phyloP scores from a whole-genome alignment of 2,797 vertebrate genomes.

The Alauda arvensis region DNA sequence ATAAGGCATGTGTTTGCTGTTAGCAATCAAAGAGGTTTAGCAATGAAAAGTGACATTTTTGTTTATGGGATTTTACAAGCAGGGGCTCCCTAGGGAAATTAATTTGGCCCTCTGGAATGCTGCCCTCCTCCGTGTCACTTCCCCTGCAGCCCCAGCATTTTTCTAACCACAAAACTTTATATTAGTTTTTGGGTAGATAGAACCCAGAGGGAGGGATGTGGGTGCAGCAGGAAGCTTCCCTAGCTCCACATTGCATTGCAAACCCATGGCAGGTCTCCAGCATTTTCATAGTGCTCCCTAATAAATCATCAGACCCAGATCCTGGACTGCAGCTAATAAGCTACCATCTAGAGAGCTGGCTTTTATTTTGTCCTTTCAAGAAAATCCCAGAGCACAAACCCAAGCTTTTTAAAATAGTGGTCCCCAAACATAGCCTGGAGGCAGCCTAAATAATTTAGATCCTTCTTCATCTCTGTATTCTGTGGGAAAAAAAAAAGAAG shows the following conservation, averaged over 20 bases:
- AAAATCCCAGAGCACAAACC: constrained; percentile 27
- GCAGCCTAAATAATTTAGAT: constrained; percentile 54
- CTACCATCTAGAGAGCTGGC: background rate
- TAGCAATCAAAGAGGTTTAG: constrained; percentile 46
- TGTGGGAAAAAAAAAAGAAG: background rate
- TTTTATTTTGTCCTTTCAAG: constrained; percentile 47
- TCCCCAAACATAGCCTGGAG: constrained; percentile 37
- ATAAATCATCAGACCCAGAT: constrained; percentile 20
- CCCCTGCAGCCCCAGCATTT: background rate
- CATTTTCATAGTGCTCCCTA: background rate
- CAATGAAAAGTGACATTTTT: constrained; percentile 64
- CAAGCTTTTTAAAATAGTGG: constrained; percentile 22
- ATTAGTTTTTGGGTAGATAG: background rate
- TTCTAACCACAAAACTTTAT: background rate
- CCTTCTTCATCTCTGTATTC: constrained; percentile 18
- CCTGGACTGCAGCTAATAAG: constrained; percentile 19
- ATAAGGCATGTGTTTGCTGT: constrained; percentile 50
- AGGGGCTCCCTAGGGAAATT: constrained; percentile 48
- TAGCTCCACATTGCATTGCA: background rate
- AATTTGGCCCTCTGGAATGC: constrained; percentile 47
- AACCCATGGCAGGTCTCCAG: background rate
- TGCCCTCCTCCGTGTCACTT: constrained; percentile 15
- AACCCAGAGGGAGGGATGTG: background rate
- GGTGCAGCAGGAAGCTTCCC: background rate
- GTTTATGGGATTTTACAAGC: constrained; percentile 52